A percentile compares a stretch with the other conserved stretches of the same genome.
phyloP scores from a whole-genome alignment of 1,140 invertebrate species.

The Chironomus tepperi region DNA sequence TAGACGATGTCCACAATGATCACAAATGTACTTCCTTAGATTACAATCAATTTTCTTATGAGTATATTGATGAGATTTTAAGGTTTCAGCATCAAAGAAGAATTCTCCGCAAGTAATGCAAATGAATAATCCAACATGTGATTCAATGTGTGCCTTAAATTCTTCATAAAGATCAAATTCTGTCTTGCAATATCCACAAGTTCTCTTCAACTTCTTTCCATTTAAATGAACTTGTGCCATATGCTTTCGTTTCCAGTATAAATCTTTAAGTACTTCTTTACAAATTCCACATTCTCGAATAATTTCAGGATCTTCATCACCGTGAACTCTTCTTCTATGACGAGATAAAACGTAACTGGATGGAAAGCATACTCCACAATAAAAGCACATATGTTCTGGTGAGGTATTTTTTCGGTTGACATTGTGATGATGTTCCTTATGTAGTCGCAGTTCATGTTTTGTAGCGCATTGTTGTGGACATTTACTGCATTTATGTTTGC shows the following conservation, averaged over 20 bases:
- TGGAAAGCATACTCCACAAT: slow-evolving; percentile 1
- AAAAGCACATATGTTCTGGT: background rate
- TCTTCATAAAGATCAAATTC: background rate
- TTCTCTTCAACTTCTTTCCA: background rate
- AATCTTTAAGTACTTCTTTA: background rate
- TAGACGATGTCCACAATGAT: background rate
- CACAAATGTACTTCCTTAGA: background rate
- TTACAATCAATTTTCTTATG: background rate
- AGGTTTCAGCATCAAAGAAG: background rate
- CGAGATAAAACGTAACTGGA: background rate
- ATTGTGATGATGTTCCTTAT: background rate
- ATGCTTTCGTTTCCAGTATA: background rate
- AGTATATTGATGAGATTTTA: background rate
- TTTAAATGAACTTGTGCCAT: slow-evolving; percentile 13
- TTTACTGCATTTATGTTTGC: background rate
- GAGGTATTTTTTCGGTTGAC: background rate
- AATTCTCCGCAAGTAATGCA: background rate
- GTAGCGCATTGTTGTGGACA: background rate
- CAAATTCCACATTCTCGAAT: background rate
- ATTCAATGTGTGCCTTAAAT: background rate
- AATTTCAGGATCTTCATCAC: background rate
- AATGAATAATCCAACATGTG: background rate
- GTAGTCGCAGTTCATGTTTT: background rate
- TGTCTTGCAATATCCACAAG: background rate
- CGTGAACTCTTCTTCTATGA: background rate